Evolutionary conservation across 2,888 invertebrate species (phyloP).

Genomic region (Alviniconcha strummeri): DNA sequence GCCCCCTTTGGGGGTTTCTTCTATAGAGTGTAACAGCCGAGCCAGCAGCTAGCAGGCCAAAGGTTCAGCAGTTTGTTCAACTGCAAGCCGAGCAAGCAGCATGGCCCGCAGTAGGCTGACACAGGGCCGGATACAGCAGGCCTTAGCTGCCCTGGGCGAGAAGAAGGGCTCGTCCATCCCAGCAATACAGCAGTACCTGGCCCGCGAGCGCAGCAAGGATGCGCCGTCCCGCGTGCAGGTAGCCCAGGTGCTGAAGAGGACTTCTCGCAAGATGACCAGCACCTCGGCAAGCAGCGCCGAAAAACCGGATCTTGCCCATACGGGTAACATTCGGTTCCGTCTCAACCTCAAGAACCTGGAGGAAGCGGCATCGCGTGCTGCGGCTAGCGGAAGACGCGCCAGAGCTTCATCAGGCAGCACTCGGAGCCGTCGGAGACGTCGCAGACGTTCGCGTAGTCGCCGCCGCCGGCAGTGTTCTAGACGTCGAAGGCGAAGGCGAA

Average conservation of each 20-base stretch:
- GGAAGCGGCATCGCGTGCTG: neutral
- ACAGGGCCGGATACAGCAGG: neutral
- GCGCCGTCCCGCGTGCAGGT: neutral
- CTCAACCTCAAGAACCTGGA: conserved; percentile 3
- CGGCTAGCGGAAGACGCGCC: neutral
- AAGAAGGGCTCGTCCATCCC: neutral
- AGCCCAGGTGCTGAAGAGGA: neutral
- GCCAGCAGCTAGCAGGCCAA: no score
- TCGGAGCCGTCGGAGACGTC: neutral
- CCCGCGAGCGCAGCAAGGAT: neutral
- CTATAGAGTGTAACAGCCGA: no score
- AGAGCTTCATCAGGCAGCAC: no score
- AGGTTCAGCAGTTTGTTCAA: neutral
- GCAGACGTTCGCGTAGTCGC: neutral
- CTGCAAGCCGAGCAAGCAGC: neutral
- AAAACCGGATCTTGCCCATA: no score
- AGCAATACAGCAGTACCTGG: neutral
- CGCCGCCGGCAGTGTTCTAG: neutral
- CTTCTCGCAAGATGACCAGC: neutral
- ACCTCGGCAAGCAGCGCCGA: neutral
- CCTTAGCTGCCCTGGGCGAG: conserved; percentile 1
- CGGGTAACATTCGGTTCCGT: neutral
- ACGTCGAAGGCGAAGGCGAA: neutral
- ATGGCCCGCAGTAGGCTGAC: neutral
- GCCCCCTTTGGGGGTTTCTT: no score